Base-by-base conservation (phyloP, 2,113 vertebrate species). In the Ictalurus punctatus region DNA sequence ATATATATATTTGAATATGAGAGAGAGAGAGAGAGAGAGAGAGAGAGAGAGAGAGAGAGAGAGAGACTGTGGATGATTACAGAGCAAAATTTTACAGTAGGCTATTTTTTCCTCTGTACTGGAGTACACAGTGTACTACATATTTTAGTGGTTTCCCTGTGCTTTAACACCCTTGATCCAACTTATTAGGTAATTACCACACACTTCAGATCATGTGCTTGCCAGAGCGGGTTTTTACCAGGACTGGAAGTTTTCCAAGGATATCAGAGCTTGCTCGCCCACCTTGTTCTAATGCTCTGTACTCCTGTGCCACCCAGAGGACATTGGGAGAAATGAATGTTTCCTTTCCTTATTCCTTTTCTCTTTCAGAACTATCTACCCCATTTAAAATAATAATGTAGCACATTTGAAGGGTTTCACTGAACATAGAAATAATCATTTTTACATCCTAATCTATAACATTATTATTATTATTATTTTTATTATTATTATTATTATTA, bases 251-350 rank as follows among this genome's bases (percentile, higher is more conserved):
- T 52, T 9, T 86, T 63, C 14, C 58, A 63, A 8, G 63, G 12
- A 17, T 69, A 81, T 67, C 76, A 81, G 61, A 67, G 59, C 10
- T n/a, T 44, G 52, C 30, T n/a, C 6, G 59, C 1, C 34, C 63
- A 81, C 63, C 7, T 23, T 82, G 78, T 37, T 80, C 16, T 25
- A 52, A 86, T 80, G 76, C 58, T 27, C 59, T 79, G 83, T 83
- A 34, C 78, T 86, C 76, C 17, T 61, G 13, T 65, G 83, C 83
- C 83, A 80, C n/a, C 86, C 44, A 61, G 67, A 67, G 90, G 86
- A 74, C 58, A 37, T 40, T 14, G 25, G 34, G 52, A 84, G 40
- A 65, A 78, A 48, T 40, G 6, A 61, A 52, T 14, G 10, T 63
- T 61, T 19, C 8, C 19, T 82, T 34, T 19, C 8, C 19, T 82